These are phyloP conservation scores for Euproctis similis DNA, from an alignment of 2,888 invertebrate species.

Conservation along the genomic window DNA sequence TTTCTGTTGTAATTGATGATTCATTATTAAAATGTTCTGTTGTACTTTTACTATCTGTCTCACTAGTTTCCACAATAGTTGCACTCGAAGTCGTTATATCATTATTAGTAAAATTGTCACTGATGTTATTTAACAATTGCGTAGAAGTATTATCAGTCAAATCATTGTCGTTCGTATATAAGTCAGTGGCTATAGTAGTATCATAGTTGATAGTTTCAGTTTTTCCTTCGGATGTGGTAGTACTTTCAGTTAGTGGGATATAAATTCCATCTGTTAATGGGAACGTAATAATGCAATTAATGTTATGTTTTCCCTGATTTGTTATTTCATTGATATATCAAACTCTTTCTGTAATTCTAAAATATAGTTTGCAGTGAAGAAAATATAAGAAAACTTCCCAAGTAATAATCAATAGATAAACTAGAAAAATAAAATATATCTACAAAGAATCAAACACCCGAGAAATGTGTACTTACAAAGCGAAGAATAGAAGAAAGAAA, in stretches of 20 bases:
- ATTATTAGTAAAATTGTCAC: too few relatives aligned
- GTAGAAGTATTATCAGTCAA: constrained; percentile 5
- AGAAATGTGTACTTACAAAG: constrained; percentile 11
- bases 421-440: constrained; percentile 10
- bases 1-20: too few relatives aligned
- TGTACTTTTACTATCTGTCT: too few relatives aligned
- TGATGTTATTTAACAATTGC: too few relatives aligned
- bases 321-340: constrained; percentile 9
- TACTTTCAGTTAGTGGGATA: constrained; percentile 67
- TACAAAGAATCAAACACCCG: constrained; percentile 13
- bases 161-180: constrained; percentile 12
- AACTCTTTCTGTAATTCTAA: too few relatives aligned
- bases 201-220: constrained; percentile 32
- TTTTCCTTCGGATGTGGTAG: constrained; percentile 38
- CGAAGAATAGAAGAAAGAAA: constrained; percentile 9
- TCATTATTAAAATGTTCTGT: too few relatives aligned
- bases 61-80: too few relatives aligned
- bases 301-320: constrained; percentile 16
- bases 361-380: too few relatives aligned
- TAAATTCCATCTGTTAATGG: constrained; percentile 72
- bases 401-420: too few relatives aligned
- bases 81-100: constrained; percentile 4
- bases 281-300: constrained; percentile 56
- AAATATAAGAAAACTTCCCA: too few relatives aligned
- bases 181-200: constrained; percentile 25